phyloP scores from a whole-genome alignment of 2,113 vertebrate species.

The Dromiciops gliroides region DNA sequence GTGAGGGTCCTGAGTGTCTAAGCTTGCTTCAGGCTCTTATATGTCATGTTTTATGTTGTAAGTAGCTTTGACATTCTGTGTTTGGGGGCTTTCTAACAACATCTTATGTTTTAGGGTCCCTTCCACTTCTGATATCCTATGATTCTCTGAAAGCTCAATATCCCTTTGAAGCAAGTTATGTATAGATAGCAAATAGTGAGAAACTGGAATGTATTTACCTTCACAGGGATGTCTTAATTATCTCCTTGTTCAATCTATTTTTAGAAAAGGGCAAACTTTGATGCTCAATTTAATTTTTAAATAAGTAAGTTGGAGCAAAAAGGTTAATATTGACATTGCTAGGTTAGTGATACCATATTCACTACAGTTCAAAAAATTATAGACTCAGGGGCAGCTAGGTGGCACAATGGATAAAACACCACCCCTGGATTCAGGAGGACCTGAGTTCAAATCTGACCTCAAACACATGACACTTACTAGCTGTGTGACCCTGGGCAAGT shows the following conservation, averaged over 20 bases:
- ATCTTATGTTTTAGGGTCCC: neutral
- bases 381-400: no score
- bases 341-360: neutral
- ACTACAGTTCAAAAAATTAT: neutral
- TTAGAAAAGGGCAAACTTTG: slow-evolving; percentile 30
- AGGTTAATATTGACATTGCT: neutral
- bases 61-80: neutral
- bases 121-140: neutral
- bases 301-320: neutral
- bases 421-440: no score
- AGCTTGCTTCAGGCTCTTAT: neutral
- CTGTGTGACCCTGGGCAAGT: no score
- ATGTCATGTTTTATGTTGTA: neutral
- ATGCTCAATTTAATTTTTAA: slow-evolving; percentile 7
- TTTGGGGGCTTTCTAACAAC: neutral
- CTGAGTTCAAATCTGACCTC: no score
- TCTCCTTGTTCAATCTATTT: slow-evolving; percentile 38
- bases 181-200: slow-evolving; percentile 14
- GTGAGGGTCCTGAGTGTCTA: neutral
- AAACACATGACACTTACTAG: no score
- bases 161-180: neutral
- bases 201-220: slow-evolving; percentile 25
- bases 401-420: no score
- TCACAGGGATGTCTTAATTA: slow-evolving; percentile 17
- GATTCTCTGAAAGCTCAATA: neutral